phyloP scores from a whole-genome alignment of 2,113 vertebrate species.

The Willisornis vidua region DNA sequence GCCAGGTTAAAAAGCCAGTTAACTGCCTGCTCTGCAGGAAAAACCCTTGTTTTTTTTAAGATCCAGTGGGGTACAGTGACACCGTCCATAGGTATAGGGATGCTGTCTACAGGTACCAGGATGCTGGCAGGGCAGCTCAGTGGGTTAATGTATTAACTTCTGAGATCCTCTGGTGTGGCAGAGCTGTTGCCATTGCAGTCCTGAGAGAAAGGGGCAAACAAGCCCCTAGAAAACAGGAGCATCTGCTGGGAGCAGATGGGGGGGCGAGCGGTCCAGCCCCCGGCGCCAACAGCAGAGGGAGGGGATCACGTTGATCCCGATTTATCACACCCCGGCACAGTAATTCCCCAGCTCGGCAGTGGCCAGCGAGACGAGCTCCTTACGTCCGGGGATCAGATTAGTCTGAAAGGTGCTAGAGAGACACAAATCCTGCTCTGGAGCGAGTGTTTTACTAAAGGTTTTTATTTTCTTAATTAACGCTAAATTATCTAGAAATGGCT shows the following conservation, averaged over 20 bases:
- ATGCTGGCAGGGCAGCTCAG: not conserved
- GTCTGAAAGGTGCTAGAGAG: constrained; percentile 62
- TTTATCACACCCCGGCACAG: constrained; percentile 60
- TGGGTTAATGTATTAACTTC: not conserved
- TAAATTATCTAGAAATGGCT: not conserved
- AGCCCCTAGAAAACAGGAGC: constrained; percentile 57
- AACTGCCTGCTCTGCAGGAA: not conserved
- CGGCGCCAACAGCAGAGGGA: not conserved
- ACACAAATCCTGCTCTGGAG: constrained; percentile 38
- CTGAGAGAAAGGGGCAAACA: constrained; percentile 46
- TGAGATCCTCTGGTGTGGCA: not conserved
- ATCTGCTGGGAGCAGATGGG: constrained; percentile 50
- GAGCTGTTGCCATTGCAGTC: not conserved
- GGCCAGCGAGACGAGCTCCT: constrained; percentile 39
- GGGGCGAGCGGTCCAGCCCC: not conserved
- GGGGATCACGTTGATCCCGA: constrained; percentile 55
- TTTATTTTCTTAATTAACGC: not conserved
- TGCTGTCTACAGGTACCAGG: fast-evolving
- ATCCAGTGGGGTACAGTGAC: not conserved
- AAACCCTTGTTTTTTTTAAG: not conserved
- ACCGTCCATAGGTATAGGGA: not conserved
- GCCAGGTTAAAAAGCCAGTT: not conserved
- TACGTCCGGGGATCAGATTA: constrained; percentile 52
- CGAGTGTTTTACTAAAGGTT: not conserved
- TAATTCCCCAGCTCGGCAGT: constrained; percentile 24